A percentile compares a stretch with the other conserved stretches of the same genome.
Conservation (phyloP, 2,113 vertebrate genomes). For the Ailurus styani region DNA sequence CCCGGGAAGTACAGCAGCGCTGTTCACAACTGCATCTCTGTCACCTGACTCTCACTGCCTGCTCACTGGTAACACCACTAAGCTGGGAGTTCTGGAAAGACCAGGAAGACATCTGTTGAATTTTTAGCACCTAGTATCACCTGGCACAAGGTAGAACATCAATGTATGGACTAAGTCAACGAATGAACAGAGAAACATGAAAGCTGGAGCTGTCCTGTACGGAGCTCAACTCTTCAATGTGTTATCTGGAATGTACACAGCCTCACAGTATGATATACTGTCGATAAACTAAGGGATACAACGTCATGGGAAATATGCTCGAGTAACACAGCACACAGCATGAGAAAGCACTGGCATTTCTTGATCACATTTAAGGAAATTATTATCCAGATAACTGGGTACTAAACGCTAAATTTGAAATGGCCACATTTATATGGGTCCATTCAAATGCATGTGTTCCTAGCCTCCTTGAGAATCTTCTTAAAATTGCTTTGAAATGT, state of each 20-base stretch:
- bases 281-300: not conserved
- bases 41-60: not conserved
- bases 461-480: not conserved
- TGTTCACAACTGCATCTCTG: rapidly evolving
- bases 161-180: not conserved
- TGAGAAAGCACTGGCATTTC: not conserved
- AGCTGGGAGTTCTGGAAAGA: not conserved
- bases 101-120: not conserved
- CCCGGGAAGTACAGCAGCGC: not conserved
- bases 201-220: not conserved
- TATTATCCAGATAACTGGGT: not conserved
- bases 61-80: not conserved
- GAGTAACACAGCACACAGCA: not conserved
- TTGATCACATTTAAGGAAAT: not conserved
- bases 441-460: not conserved
- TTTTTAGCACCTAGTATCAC: not conserved
- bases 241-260: not conserved
- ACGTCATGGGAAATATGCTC: not conserved
- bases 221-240: not conserved
- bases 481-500: not conserved
- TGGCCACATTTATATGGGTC: not conserved
- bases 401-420: not conserved
- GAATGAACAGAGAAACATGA: not conserved
- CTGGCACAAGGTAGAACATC: not conserved
- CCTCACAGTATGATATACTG: not conserved